Percentiles rank a stretch among this genome's conserved stretches.
Evolutionary conservation across 2,797 vertebrate species (phyloP).

Genomic region (Microctenopoma steveboyesi): DNA sequence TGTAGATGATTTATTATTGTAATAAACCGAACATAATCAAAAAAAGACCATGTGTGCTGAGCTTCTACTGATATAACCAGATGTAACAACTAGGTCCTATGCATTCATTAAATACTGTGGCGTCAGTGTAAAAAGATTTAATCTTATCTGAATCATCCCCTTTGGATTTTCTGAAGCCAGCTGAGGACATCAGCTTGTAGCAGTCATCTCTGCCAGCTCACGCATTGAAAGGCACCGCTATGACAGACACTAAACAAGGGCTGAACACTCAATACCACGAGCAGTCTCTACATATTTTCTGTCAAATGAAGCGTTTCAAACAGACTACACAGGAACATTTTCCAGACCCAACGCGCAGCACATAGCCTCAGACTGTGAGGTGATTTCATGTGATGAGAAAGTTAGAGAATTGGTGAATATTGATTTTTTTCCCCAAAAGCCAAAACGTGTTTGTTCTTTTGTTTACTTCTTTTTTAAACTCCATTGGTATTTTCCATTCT

Average conservation of each 20-base stretch:
- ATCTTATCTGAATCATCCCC: slow-evolving; percentile 23
- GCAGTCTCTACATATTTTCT: slow-evolving; percentile 64
- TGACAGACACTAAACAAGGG: slow-evolving; percentile 59
- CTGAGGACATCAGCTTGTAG: slow-evolving; percentile 27
- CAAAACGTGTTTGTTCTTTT: slow-evolving; percentile 8
- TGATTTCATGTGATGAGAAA: slow-evolving; percentile 16
- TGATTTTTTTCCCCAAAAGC: not conserved
- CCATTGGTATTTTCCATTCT: not conserved
- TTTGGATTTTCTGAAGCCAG: slow-evolving; percentile 42
- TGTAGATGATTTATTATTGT: not conserved
- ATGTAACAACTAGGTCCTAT: not conserved
- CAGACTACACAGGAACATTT: slow-evolving; percentile 11
- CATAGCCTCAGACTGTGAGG: slow-evolving; percentile 15
- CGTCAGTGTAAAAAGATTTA: slow-evolving; percentile 3
- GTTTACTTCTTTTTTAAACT: slow-evolving; percentile 12
- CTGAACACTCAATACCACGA: slow-evolving; percentile 46
- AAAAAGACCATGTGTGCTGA: slow-evolving; percentile 1
- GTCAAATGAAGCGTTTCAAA: slow-evolving; percentile 48
- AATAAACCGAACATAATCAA: slow-evolving; percentile 5
- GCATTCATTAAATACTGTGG: slow-evolving; percentile 15
- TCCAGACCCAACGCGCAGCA: slow-evolving; percentile 7
- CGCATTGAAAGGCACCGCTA: slow-evolving; percentile 29
- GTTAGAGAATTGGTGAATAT: not conserved
- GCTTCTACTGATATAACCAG: not conserved
- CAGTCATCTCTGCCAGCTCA: slow-evolving; percentile 43